Conservation (phyloP, 2,113 vertebrate genomes). For the Cochlearius cochlearius region DNA sequence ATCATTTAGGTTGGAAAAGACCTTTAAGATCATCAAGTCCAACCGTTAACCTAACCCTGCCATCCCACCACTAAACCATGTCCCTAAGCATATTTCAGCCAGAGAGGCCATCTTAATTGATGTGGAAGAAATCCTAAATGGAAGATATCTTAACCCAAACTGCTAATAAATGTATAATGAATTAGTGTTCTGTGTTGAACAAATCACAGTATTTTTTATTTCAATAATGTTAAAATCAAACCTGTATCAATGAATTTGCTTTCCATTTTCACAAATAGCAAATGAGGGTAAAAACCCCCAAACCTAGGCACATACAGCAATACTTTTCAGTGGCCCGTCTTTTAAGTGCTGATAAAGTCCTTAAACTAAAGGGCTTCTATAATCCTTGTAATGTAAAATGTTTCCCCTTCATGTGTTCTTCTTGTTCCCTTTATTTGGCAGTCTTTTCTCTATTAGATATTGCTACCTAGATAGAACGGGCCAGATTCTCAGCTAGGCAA, state of each 20-base stretch:
- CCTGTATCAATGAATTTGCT: background rate
- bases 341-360: background rate
- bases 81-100: background rate
- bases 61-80: too few relatives aligned
- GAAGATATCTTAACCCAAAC: background rate
- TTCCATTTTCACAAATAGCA: background rate
- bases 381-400: background rate
- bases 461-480: background rate
- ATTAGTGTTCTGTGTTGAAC: background rate
- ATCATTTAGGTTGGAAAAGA: too few relatives aligned
- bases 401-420: background rate
- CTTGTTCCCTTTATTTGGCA: background rate
- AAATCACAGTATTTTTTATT: background rate
- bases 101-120: background rate
- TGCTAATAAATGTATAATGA: background rate
- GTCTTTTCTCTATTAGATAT: background rate
- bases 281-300: background rate
- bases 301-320: background rate
- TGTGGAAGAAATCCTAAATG: background rate
- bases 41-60: too few relatives aligned
- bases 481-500: constrained; percentile 2
- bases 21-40: too few relatives aligned
- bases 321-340: background rate
- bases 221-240: background rate
- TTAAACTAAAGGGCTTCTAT: background rate